Base-by-base conservation (phyloP, 2,797 vertebrate species). In the Ptychobarbus kaznakovi region DNA sequence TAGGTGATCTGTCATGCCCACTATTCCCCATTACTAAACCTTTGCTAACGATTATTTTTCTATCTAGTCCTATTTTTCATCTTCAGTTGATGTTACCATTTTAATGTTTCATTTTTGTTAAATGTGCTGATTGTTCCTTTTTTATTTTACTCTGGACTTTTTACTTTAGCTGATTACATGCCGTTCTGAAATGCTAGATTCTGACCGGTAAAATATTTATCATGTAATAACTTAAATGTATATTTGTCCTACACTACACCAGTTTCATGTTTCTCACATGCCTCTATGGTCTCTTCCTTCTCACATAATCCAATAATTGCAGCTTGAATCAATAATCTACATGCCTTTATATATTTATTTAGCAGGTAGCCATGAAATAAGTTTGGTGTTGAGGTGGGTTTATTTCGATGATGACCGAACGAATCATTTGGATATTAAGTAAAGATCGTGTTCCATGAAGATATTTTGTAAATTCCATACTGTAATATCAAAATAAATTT, bases 321-420 rank as follows among this genome's bases (percentile, higher is more conserved):
- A 18, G 38, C 53, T 61, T 22, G 25, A 40, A 77, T 77, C 75
- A 77, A 61, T 77, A 25, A 40, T 77, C 51, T 4, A 40, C 51
- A 77, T 58, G 6, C 51, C 40, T n/a, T 35, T 25, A 42, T 53
- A 75, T 11, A 12, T 40, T 40, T 69, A 40, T 69, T 40, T 76
- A 22, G 16, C 5, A 76, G 18, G 49, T n/a, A 56, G 8, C 7
- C 25, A 51, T 38, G 3, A 76, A 56, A 58, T 9, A 13, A 58
- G 20, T 1, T 16, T 58, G 12, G 18, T 1, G 0, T 40, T 76
- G 32, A 51, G 32, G 51, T 15, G 9, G 16, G 28, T 20, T 76
- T 56, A 40, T 76, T 56, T 76, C 1, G 5, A 4, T 72, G n/a
- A 44, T 11, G n/a, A 44, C 22, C 2, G 0, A 3, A 53, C 7